Conservation (phyloP, 2,113 vertebrate genomes). For the Galeopterus variegatus region DNA sequence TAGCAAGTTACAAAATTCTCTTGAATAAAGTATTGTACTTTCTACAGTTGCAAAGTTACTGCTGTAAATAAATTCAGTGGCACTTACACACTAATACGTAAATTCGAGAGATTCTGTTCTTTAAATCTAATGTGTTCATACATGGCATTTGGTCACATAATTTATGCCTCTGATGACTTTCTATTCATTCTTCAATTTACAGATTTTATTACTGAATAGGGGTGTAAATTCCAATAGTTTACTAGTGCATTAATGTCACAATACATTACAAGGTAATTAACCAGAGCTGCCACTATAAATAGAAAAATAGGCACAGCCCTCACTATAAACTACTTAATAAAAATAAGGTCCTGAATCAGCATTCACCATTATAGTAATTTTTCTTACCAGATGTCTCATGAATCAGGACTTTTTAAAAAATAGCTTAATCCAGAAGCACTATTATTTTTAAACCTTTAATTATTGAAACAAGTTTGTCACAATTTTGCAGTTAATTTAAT, state of each 20-base stretch:
- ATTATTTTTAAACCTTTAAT: slow-evolving; percentile 82
- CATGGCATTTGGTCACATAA: slow-evolving; percentile 81
- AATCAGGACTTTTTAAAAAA: slow-evolving; percentile 79
- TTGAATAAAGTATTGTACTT: slow-evolving; percentile 17
- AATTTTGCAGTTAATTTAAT: slow-evolving; percentile 73
- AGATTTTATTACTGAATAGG: slow-evolving; percentile 80
- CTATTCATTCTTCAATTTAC: slow-evolving; percentile 85
- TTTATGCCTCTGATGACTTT: slow-evolving; percentile 86
- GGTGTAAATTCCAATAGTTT: slow-evolving; percentile 88
- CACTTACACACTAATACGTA: slow-evolving; percentile 57
- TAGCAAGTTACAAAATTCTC: neutral
- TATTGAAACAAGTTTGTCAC: slow-evolving; percentile 52
- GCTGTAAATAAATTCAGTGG: slow-evolving; percentile 30
- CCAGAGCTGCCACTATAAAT: slow-evolving; percentile 85
- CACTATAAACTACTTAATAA: slow-evolving; percentile 86
- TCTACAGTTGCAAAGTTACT: neutral
- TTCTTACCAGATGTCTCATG: slow-evolving; percentile 73
- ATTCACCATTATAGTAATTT: slow-evolving; percentile 77
- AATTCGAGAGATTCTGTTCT: slow-evolving; percentile 70
- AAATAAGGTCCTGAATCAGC: slow-evolving; percentile 87
- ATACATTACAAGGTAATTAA: slow-evolving; percentile 89
- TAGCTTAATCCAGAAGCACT: slow-evolving; percentile 57
- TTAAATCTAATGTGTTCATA: slow-evolving; percentile 67
- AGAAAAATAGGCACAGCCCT: slow-evolving; percentile 83
- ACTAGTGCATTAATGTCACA: slow-evolving; percentile 89